These are phyloP conservation scores for Harpalus rufipes DNA, from an alignment of 2,888 invertebrate species.

Conservation along the genomic window DNA sequence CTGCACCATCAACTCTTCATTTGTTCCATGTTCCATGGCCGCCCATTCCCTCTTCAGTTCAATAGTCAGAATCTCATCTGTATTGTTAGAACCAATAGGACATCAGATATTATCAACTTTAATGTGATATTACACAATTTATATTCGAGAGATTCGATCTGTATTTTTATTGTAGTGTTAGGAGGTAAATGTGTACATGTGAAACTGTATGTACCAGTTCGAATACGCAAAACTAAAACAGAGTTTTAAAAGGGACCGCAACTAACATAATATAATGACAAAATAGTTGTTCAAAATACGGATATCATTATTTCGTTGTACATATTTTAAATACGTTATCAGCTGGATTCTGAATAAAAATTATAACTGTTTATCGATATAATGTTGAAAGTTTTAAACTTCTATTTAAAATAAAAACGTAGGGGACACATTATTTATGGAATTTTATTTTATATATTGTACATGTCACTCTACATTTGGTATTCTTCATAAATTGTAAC, in stretches of 20 bases:
- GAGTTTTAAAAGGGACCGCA: constrained; percentile 65
- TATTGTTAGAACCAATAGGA: constrained; percentile 30
- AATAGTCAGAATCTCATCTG: constrained; percentile 8
- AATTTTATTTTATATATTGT: constrained; percentile 5
- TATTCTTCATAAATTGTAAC: constrained; percentile 8
- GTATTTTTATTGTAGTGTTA: constrained; percentile 61
- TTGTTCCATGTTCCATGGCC: background rate
- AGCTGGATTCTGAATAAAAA: constrained; percentile 67
- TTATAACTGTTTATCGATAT: constrained; percentile 60
- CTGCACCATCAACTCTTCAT: constrained; percentile 18
- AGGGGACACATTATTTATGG: constrained; percentile 21
- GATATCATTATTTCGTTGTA: constrained; percentile 61
- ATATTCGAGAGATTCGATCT: constrained; percentile 57
- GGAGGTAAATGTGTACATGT: constrained; percentile 58
- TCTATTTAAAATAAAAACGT: constrained; percentile 45
- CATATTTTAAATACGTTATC: constrained; percentile 65
- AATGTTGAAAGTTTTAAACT: constrained; percentile 49
- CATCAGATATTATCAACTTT: constrained; percentile 54
- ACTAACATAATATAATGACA: constrained; percentile 40
- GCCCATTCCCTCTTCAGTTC: constrained; percentile 1
- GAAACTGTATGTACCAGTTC: constrained; percentile 55
- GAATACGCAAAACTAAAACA: constrained; percentile 59
- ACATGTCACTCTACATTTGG: constrained; percentile 16
- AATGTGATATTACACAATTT: constrained; percentile 60
- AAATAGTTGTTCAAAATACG: constrained; percentile 46